These are phyloP conservation scores for Crax fasciolata DNA, from an alignment of 2,797 vertebrate species.

Conservation along the genomic window DNA sequence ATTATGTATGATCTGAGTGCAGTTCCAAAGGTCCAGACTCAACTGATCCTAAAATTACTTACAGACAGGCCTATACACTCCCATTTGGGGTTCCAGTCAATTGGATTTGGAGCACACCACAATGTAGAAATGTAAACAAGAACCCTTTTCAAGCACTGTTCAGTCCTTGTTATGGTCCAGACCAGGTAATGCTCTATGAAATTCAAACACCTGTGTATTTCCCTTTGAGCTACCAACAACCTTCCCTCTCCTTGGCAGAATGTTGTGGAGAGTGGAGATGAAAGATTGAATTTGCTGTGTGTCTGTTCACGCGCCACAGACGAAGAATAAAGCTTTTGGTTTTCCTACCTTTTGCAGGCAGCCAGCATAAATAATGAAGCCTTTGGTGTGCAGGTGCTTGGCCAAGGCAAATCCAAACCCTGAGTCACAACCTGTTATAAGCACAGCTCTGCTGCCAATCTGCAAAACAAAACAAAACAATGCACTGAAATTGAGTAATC, in stretches of 20 bases:
- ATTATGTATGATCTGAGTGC: background rate
- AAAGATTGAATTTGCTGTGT: background rate
- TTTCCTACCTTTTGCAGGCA: slow-evolving; percentile 85
- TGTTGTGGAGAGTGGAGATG: background rate
- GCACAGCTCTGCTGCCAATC: slow-evolving; percentile 82
- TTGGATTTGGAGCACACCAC: background rate
- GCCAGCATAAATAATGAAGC: slow-evolving; percentile 85
- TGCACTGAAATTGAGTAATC: background rate
- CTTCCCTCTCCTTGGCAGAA: background rate
- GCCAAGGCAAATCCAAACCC: slow-evolving; percentile 86
- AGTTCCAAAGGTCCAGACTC: background rate
- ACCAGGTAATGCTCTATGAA: background rate
- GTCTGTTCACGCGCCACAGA: background rate
- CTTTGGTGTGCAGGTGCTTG: slow-evolving; percentile 82
- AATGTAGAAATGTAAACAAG: background rate
- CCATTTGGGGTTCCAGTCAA: background rate
- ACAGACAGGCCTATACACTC: background rate
- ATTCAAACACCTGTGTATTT: background rate
- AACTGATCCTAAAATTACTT: background rate
- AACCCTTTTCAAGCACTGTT: background rate
- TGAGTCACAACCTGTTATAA: slow-evolving; percentile 86
- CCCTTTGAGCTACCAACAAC: background rate
- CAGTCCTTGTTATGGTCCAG: background rate
- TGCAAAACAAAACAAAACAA: slow-evolving; percentile 62
- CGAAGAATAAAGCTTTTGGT: background rate